Percentiles rank a stretch among this genome's conserved stretches.
phyloP scores from a whole-genome alignment of 1,140 invertebrate species.

The Bilobella aurantiaca region DNA sequence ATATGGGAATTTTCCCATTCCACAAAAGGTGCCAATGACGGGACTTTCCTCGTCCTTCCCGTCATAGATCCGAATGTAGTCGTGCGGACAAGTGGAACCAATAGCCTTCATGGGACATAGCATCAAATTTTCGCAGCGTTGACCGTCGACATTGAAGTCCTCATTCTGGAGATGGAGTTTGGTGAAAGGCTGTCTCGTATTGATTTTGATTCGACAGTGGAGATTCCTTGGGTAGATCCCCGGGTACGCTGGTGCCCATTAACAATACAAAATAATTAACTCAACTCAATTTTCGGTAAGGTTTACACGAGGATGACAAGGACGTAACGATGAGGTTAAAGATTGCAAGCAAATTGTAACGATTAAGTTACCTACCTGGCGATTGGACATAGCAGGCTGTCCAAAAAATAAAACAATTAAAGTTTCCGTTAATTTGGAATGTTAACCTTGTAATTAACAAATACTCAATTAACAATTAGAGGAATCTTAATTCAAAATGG shows the following conservation, averaged over 20 bases:
- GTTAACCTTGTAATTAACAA: too few species aligned
- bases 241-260: constrained; percentile 60
- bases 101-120: constrained; percentile 67
- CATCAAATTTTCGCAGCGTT: constrained; percentile 86
- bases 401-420: neutral
- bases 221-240: constrained; percentile 80
- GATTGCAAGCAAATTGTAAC: too few species aligned
- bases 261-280: too few species aligned
- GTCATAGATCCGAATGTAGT: constrained; percentile 81
- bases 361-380: too few species aligned
- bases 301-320: too few species aligned
- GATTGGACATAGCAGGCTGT: constrained; percentile 75
- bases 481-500: too few species aligned
- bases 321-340: too few species aligned
- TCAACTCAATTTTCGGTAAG: too few species aligned
- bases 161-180: constrained; percentile 86
- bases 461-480: too few species aligned
- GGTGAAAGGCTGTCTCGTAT: constrained; percentile 74
- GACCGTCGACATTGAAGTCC: constrained; percentile 85
- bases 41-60: constrained; percentile 73
- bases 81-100: constrained; percentile 71
- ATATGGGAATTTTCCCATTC: constrained; percentile 85
- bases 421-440: too few species aligned
- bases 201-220: constrained; percentile 77
- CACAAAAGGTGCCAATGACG: constrained; percentile 82